Conservation (phyloP, 2,113 vertebrate genomes). For the Tachycineta bicolor region DNA sequence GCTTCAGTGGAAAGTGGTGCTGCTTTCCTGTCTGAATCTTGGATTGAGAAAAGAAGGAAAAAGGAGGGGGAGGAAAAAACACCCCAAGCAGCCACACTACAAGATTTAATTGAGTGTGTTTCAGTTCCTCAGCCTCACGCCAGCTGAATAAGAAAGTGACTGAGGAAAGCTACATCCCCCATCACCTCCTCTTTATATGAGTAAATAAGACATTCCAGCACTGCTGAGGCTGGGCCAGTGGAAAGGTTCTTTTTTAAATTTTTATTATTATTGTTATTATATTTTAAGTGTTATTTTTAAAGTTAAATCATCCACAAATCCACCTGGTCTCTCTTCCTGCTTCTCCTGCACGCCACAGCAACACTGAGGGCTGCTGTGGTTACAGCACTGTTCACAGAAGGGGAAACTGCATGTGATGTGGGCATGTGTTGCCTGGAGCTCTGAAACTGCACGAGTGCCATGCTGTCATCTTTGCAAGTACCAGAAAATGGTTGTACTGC, state of each 20-base stretch:
- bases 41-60: conserved; percentile 56
- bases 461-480: background rate
- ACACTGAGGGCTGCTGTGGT: background rate
- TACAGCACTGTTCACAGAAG: background rate
- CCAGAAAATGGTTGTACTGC: background rate
- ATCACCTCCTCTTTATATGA: background rate
- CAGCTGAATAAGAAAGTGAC: background rate
- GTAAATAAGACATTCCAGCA: conserved; percentile 6
- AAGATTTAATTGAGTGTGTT: background rate
- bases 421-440: background rate
- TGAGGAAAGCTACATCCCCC: background rate
- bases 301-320: background rate
- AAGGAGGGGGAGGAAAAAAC: background rate
- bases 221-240: background rate
- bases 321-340: background rate
- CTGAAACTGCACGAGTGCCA: background rate
- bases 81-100: background rate
- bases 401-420: background rate
- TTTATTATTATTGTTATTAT: background rate
- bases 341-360: background rate
- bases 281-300: background rate
- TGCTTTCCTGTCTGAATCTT: conserved; percentile 43
- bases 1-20: conserved; percentile 19
- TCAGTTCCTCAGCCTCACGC: background rate
- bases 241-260: background rate